phyloP scores from a whole-genome alignment of 2,113 vertebrate genomes.

The Grallaria varia region DNA sequence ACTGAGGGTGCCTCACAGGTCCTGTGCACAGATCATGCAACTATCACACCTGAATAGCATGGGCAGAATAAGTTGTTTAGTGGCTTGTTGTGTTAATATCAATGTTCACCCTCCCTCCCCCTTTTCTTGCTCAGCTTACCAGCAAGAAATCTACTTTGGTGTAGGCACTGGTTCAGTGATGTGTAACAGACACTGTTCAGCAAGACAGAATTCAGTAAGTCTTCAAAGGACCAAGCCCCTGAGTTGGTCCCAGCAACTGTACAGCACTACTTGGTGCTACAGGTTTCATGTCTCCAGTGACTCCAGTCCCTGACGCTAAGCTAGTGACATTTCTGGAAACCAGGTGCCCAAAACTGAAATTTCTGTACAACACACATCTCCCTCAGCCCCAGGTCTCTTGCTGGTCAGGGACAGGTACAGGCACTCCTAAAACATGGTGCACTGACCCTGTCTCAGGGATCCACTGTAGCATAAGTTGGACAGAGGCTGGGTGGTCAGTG shows the following conservation, averaged over 20 bases:
- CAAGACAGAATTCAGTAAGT: neutral
- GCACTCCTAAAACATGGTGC: neutral
- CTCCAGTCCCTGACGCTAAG: neutral
- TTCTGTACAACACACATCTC: neutral
- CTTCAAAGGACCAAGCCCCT: neutral
- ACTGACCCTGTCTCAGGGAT: neutral
- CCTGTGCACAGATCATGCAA: neutral
- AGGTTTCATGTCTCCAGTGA: neutral
- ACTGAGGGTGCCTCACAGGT: neutral
- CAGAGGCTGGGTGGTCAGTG: too few relatives aligned
- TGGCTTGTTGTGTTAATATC: neutral
- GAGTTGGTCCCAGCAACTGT: neutral
- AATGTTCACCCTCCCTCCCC: accelerated
- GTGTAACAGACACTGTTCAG: neutral
- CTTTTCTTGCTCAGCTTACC: neutral
- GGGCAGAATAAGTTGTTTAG: neutral
- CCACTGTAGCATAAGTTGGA: neutral
- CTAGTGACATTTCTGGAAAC: neutral
- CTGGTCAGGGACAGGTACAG: neutral
- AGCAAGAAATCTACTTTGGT: neutral
- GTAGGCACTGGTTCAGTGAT: neutral
- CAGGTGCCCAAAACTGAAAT: neutral
- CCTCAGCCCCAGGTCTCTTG: neutral
- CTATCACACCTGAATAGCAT: neutral
- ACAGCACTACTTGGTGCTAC: neutral